phyloP scores from a whole-genome alignment of 2,797 vertebrate species.

The Chloroceryle amazona region DNA sequence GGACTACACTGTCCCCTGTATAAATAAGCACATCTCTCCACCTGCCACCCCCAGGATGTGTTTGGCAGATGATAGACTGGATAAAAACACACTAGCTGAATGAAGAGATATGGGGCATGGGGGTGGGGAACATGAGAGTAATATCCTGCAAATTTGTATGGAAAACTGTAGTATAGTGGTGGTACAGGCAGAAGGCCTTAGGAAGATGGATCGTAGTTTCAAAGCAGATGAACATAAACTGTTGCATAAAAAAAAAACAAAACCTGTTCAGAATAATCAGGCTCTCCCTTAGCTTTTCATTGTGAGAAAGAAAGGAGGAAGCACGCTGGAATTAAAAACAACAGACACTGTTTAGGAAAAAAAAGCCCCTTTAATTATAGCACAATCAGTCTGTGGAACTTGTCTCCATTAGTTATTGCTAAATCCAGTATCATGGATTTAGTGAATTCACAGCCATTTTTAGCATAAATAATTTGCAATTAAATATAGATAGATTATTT shows the following conservation, averaged over 20 bases:
- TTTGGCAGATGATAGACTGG: background rate
- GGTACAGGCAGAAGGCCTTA: background rate
- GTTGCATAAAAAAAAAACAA: background rate
- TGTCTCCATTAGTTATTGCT: background rate
- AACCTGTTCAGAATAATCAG: background rate
- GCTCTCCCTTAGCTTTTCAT: background rate
- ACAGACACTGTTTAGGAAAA: background rate
- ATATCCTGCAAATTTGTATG: background rate
- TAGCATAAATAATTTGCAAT: background rate
- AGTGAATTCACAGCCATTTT: background rate
- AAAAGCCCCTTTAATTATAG: background rate
- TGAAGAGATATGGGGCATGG: background rate
- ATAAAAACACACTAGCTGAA: background rate
- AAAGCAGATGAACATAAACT: background rate
- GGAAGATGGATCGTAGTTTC: background rate
- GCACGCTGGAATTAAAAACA: background rate
- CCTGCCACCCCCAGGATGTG: background rate
- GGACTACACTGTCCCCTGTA: background rate
- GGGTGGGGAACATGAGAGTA: background rate
- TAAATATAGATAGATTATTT: background rate
- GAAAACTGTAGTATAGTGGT: background rate
- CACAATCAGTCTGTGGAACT: background rate
- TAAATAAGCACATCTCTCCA: background rate
- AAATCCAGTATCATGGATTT: background rate
- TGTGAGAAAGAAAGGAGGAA: background rate